phyloP scores from a whole-genome alignment of 2,888 invertebrate genomes.

The Invenusta paracnida region DNA sequence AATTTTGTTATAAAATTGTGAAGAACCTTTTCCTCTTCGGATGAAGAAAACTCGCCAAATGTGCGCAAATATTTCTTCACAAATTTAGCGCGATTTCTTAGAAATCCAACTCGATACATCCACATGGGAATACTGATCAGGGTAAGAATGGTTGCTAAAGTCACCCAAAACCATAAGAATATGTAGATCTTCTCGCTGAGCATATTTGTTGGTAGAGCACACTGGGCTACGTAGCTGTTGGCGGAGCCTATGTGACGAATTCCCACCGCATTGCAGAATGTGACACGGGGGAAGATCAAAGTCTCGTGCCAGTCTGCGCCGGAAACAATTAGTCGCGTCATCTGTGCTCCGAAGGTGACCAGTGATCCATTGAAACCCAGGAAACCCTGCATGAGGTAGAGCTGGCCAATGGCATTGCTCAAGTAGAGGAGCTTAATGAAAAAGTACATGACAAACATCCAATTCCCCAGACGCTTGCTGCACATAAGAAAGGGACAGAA shows the following conservation, averaged over 20 bases:
- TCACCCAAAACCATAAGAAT: conserved; percentile 45
- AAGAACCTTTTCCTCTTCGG: conserved; percentile 7
- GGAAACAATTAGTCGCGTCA: background rate
- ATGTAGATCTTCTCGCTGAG: conserved; percentile 46
- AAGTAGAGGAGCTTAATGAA: conserved; percentile 43
- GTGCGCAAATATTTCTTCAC: conserved; percentile 32
- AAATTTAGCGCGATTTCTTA: conserved; percentile 2
- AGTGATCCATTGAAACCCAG: conserved; percentile 40
- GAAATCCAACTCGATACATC: conserved; percentile 32
- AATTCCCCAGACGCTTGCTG: conserved; percentile 44
- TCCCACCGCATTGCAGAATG: conserved; percentile 28
- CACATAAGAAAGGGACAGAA: background rate
- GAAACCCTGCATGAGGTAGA: conserved; percentile 44
- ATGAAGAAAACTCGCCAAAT: background rate
- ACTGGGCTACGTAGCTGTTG: conserved; percentile 34
- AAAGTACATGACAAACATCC: conserved; percentile 36
- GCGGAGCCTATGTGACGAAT: conserved; percentile 4
- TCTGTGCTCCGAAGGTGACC: background rate
- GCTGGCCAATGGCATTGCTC: conserved; percentile 43
- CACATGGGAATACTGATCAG: conserved; percentile 41
- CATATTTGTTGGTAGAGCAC: conserved; percentile 45
- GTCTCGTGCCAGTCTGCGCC: conserved; percentile 43
- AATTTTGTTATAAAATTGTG: conserved; percentile 33
- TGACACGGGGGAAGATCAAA: conserved; percentile 40
- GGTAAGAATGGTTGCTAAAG: conserved; percentile 38